phyloP scores from a whole-genome alignment of 2,113 vertebrate genomes.

The Neoarius graeffei region DNA sequence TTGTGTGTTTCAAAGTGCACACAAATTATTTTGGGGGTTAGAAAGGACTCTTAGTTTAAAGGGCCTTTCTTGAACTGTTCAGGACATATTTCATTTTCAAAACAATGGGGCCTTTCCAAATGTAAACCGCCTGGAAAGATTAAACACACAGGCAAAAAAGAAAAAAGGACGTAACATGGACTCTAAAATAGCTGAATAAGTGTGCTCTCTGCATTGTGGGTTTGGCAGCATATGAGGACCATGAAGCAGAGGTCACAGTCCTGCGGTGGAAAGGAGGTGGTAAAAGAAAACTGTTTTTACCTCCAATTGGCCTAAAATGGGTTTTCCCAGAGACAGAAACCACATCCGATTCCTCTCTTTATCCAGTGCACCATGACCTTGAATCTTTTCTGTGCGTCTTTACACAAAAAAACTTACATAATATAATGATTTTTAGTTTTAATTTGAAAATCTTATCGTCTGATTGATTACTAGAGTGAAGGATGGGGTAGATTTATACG shows the following conservation, averaged over 20 bases:
- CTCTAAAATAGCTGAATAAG: not conserved
- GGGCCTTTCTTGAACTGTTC: not conserved
- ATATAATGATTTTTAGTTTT: not conserved
- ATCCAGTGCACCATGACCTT: not conserved
- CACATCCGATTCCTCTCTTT: not conserved
- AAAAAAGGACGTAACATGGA: not conserved
- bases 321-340: constrained; percentile 25
- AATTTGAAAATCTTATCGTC: not conserved
- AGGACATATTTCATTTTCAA: not conserved
- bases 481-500: not conserved
- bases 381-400: not conserved
- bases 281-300: not conserved
- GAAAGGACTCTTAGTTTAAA: not conserved
- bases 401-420: not conserved
- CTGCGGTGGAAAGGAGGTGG: constrained; percentile 7
- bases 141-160: constrained; percentile 1
- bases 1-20: not conserved
- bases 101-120: not conserved
- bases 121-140: not conserved
- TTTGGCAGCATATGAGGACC: constrained; percentile 17
- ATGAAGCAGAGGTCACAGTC: constrained; percentile 21
- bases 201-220: not conserved
- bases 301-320: constrained; percentile 1
- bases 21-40: not conserved
- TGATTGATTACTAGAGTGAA: not conserved